phyloP scores from a whole-genome alignment of 2,888 invertebrate species.

The Melipona beecheii region DNA sequence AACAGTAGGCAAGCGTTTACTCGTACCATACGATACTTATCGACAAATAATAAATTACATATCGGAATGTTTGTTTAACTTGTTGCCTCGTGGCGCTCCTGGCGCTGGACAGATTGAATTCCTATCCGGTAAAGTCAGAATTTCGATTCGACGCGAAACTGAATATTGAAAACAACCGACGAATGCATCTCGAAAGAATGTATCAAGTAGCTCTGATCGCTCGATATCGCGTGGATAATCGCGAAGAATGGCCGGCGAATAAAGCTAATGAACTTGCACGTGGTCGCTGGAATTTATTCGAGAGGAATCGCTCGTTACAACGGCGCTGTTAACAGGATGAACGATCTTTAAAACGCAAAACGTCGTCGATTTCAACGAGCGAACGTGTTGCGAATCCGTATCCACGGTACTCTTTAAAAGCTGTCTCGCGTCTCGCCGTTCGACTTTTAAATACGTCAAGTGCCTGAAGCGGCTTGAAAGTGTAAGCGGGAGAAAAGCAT shows the following conservation, averaged over 20 bases:
- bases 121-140: no score
- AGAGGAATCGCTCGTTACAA: neutral
- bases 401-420: neutral
- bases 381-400: neutral
- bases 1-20: no score
- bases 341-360: conserved; percentile 4
- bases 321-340: neutral
- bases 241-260: neutral
- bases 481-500: no score
- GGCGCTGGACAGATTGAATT: no score
- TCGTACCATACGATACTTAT: no score
- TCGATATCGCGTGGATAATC: neutral
- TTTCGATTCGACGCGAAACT: no score
- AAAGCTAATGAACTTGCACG: neutral
- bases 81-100: no score
- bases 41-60: no score
- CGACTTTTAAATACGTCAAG: no score
- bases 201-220: neutral
- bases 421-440: neutral
- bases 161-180: no score
- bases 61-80: no score
- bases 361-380: neutral
- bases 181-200: neutral
- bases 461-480: no score
- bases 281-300: neutral